phyloP scores from a whole-genome alignment of 2,113 vertebrate species.

The Ursus arctos region DNA sequence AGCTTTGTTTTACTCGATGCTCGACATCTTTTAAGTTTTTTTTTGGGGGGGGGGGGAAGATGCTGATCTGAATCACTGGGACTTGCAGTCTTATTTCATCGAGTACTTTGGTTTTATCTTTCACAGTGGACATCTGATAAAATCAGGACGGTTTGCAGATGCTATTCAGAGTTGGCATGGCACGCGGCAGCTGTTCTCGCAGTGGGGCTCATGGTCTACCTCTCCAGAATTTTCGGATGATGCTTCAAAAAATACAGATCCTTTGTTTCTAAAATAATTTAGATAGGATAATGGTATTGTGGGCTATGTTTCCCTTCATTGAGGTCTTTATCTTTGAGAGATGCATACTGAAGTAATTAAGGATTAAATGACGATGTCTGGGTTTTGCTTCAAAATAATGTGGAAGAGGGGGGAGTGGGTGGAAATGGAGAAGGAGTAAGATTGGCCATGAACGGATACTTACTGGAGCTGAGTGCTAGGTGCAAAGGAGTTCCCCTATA shows the following conservation, averaged over 20 bases:
- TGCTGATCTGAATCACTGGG: not conserved
- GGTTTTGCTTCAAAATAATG: conserved; percentile 1
- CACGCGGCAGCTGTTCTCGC: not conserved
- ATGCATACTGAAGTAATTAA: not conserved
- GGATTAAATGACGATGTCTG: not conserved
- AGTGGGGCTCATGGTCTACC: no score
- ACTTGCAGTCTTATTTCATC: not conserved
- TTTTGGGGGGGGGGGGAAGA: not conserved
- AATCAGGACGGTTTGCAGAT: not conserved
- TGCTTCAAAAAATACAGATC: not conserved
- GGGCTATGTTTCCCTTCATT: not conserved
- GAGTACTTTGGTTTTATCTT: not conserved
- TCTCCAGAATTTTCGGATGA: not conserved
- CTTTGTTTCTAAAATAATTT: not conserved
- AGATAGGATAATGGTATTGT: not conserved
- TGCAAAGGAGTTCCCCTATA: not conserved
- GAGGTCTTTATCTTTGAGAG: not conserved
- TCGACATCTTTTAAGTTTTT: not conserved
- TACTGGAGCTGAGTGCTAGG: not conserved
- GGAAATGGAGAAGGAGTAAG: not conserved
- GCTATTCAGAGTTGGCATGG: accelerated
- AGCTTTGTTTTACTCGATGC: not conserved
- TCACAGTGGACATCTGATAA: not conserved
- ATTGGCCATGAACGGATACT: not conserved
- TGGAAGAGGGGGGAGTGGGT: not conserved